Evolutionary conservation across 2,113 vertebrate species (phyloP), one percentile per base, ranked within the genome.

Genomic region (Urocitellus parryii): DNA sequence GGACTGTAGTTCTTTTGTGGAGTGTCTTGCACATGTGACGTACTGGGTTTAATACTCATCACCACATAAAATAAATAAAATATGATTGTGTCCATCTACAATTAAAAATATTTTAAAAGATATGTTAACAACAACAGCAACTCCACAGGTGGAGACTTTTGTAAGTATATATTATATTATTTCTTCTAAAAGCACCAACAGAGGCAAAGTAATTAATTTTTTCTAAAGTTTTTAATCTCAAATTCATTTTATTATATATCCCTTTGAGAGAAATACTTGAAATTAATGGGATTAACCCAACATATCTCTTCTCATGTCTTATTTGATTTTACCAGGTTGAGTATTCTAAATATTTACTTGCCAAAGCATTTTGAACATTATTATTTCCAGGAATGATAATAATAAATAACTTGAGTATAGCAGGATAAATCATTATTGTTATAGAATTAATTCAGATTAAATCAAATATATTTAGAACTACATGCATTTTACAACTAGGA

Each of bases 191-290:
- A 95, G 18, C 0, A 16, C 76, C 73, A 85, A 24, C 4, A 73
- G 45, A 89, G 8, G 18, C 7, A 96, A 18, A 79, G 53, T 51
- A 85, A 18, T 85, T 80, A 27, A 1, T 29, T 2, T 1, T 8
- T 88, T 80, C 77, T 82, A 90, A 87, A 74, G 63, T 45, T 82
- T 88, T 90, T 94, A 81, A 90, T 74, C 16, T 51, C 14, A 78
- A 42, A 37, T 18, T 0, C 6, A 25, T 1, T 82, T 92, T 73
- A 34, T 34, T 51, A 39, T 58, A 3, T 56, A 0, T 76, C 7
- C 39, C 5, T 77, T 4, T 81, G 11, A 53, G n/a, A 61, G n/a
- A 85, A 58, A 89, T 73, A 58, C 0, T 24, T 45, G 42, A 45
- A 45, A 45, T 45, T 6, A 45, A 45, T 45, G 6, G 42, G 8